A percentile compares a stretch with the other conserved stretches of the same genome.
Conservation (phyloP, 2,113 vertebrate genomes). For the Phyllostomus hastatus region DNA sequence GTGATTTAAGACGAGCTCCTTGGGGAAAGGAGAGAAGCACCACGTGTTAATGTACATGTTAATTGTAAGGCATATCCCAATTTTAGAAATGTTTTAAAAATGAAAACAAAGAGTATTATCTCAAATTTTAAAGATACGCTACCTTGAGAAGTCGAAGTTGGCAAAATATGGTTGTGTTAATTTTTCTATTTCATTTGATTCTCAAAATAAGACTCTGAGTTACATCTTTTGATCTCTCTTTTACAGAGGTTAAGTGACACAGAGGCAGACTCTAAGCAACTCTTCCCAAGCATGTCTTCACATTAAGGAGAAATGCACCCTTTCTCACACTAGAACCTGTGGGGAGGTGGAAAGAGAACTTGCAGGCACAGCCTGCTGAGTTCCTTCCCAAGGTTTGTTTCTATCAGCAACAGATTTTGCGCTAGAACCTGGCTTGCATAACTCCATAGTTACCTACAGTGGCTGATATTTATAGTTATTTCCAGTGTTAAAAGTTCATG, state of each 20-base stretch:
- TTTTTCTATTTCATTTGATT: background rate
- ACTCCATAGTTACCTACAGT: background rate
- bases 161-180: background rate
- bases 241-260: background rate
- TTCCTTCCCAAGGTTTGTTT: background rate
- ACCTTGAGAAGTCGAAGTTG: background rate
- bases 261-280: background rate
- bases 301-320: background rate
- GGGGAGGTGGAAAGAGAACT: background rate
- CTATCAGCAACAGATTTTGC: background rate
- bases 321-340: background rate
- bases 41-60: background rate
- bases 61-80: background rate
- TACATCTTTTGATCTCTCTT: background rate
- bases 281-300: background rate
- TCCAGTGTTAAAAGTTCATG: background rate
- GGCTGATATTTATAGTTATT: background rate
- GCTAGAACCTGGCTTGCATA: background rate
- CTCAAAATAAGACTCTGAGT: background rate
- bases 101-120: background rate
- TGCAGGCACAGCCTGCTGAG: background rate
- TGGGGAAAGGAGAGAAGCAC: background rate
- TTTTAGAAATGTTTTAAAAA: background rate
- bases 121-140: background rate
- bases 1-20: background rate